These are phyloP conservation scores for Pampusana beccarii DNA, from an alignment of 2,113 vertebrate species.

Conservation along the genomic window DNA sequence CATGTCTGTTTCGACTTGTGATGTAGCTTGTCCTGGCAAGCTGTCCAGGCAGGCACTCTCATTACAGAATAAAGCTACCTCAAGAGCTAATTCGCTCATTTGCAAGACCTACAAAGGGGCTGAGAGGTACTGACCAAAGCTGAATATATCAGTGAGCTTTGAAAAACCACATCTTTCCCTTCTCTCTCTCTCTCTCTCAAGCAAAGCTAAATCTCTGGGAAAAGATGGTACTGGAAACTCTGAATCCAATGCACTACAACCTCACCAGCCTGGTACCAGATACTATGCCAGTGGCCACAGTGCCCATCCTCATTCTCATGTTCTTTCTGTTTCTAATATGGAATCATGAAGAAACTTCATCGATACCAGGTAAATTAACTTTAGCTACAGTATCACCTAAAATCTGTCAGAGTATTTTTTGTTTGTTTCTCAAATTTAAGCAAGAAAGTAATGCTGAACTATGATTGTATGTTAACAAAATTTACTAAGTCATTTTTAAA, in stretches of 20 bases:
- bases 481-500: background rate
- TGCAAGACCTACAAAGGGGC: background rate
- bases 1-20: slow-evolving; percentile 80
- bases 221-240: slow-evolving; percentile 65
- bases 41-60: slow-evolving; percentile 1
- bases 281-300: slow-evolving; percentile 31
- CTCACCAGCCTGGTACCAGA: slow-evolving; percentile 58
- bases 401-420: background rate
- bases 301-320: slow-evolving; percentile 78
- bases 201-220: background rate
- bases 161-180: background rate
- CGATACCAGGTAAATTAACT: slow-evolving; percentile 83
- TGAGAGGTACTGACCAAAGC: background rate
- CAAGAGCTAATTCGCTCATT: background rate
- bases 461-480: background rate
- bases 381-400: background rate
- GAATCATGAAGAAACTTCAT: slow-evolving; percentile 73
- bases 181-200: background rate
- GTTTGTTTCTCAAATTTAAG: background rate
- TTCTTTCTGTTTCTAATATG: slow-evolving; percentile 77
- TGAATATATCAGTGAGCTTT: background rate
- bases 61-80: slow-evolving; percentile 51
- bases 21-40: slow-evolving; percentile 74
- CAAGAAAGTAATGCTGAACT: background rate
- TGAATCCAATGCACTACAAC: slow-evolving; percentile 59